Percentiles rank a stretch among this genome's conserved stretches.
These are phyloP conservation scores for Oligia strigilis DNA, from an alignment of 2,888 invertebrate species.

Conservation along the genomic window DNA sequence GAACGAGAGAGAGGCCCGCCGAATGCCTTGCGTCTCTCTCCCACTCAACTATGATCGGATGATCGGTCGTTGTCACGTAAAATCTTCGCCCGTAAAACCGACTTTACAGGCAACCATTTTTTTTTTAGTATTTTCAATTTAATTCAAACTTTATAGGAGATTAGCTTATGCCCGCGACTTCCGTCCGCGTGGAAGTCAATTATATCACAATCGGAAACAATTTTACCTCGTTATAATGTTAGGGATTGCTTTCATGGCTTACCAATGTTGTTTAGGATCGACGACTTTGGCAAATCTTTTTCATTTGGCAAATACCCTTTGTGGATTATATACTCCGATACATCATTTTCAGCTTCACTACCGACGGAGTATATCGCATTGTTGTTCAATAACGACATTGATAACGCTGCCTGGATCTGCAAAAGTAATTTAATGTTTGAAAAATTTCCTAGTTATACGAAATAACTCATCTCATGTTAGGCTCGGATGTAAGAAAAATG, in stretches of 20 bases:
- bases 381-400: conserved; percentile 71
- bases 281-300: conserved; percentile 76
- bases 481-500: neutral
- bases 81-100: too few relatives aligned
- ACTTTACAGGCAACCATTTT: too few relatives aligned
- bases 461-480: neutral
- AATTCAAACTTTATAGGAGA: neutral
- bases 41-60: too few relatives aligned
- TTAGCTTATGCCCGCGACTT: neutral
- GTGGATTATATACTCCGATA: conserved; percentile 76
- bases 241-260: conserved; percentile 48
- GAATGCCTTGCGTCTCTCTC: too few relatives aligned
- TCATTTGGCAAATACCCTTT: conserved; percentile 82
- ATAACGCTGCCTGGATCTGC: conserved; percentile 67
- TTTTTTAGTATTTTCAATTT: neutral
- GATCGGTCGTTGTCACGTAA: too few relatives aligned
- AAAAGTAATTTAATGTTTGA: conserved; percentile 37
- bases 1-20: too few relatives aligned
- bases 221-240: neutral
- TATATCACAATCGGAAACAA: neutral
- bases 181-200: neutral
- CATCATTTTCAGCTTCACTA: conserved; percentile 73
- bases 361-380: conserved; percentile 68
- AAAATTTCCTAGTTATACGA: neutral
- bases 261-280: conserved; percentile 77